phyloP scores from a whole-genome alignment of 2,113 vertebrate genomes.

The Podilymbus podiceps region DNA sequence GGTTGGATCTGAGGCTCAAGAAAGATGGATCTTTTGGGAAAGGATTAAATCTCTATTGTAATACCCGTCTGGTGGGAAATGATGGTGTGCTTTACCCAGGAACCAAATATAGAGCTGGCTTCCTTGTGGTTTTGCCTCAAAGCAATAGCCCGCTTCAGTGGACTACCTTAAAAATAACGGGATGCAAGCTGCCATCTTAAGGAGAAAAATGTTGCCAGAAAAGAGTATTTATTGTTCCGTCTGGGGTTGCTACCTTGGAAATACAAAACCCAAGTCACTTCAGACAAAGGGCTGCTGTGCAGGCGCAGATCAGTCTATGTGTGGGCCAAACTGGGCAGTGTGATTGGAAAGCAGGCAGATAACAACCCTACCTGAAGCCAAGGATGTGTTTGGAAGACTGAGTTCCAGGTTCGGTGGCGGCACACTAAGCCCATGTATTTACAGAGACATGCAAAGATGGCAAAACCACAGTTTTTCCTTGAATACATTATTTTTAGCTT shows the following conservation, averaged over 20 bases:
- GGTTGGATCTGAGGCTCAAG: slow-evolving; percentile 3
- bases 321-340: slow-evolving; percentile 34
- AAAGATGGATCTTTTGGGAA: slow-evolving; percentile 20
- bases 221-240: slow-evolving; percentile 52
- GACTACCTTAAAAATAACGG: slow-evolving; percentile 46
- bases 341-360: slow-evolving; percentile 49
- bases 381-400: slow-evolving; percentile 39
- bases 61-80: slow-evolving; percentile 2
- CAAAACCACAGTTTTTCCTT: not conserved
- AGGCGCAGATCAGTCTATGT: slow-evolving; percentile 10
- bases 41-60: not conserved
- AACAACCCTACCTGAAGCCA: slow-evolving; percentile 45
- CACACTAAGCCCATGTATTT: slow-evolving; percentile 22
- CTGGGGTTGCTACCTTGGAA: slow-evolving; percentile 53
- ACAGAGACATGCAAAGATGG: not conserved
- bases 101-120: not conserved
- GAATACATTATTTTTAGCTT: not conserved
- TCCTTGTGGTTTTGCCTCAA: not conserved
- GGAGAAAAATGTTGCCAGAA: slow-evolving; percentile 17
- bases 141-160: not conserved
- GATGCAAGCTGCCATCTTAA: slow-evolving; percentile 49
- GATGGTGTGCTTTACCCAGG: not conserved
- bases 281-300: slow-evolving; percentile 49
- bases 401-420: slow-evolving; percentile 20
- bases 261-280: slow-evolving; percentile 55